Conservation (phyloP, 2,797 vertebrate species). For the Lutjanus campechanus region DNA sequence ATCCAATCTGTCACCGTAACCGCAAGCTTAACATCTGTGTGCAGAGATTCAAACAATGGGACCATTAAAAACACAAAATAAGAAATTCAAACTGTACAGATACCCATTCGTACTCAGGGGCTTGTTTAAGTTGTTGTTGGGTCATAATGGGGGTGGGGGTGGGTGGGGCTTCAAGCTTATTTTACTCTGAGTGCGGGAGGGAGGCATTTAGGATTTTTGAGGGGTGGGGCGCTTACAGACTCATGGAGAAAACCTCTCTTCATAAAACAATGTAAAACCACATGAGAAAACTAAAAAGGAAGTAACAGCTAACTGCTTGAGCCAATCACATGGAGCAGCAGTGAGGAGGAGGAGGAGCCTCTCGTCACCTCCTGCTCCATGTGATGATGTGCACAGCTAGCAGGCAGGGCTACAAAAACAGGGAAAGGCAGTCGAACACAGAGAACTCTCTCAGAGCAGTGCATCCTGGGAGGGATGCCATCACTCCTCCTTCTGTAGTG, state of each 20-base stretch:
- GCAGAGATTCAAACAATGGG: conserved; percentile 67
- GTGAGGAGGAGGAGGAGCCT: conserved; percentile 21
- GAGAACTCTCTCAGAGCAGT: conserved; percentile 83
- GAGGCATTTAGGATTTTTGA: conserved; percentile 52
- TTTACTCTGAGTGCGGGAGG: conserved; percentile 61
- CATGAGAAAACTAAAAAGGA: conserved; percentile 80
- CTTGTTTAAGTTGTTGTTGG: conserved; percentile 40
- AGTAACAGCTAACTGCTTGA: conserved; percentile 65
- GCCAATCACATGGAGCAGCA: conserved; percentile 63
- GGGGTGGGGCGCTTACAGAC: conserved; percentile 69
- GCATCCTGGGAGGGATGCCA: conserved; percentile 73
- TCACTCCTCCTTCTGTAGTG: conserved; percentile 92
- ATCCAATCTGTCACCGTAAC: conserved; percentile 62
- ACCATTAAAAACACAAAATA: conserved; percentile 54
- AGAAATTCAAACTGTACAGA: conserved; percentile 60
- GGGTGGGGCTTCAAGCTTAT: conserved; percentile 64
- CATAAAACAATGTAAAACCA: conserved; percentile 79
- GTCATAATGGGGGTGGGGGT: conserved; percentile 36
- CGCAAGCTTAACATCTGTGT: conserved; percentile 55
- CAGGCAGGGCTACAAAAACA: conserved; percentile 79
- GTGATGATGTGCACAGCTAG: conserved; percentile 62
- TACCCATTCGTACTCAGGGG: conserved; percentile 30
- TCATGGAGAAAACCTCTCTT: conserved; percentile 78
- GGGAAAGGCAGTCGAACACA: conserved; percentile 91
- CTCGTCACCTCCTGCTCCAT: conserved; percentile 61